Conservation (phyloP, 2,797 vertebrate species). For the Sebastes vulpes region DNA sequence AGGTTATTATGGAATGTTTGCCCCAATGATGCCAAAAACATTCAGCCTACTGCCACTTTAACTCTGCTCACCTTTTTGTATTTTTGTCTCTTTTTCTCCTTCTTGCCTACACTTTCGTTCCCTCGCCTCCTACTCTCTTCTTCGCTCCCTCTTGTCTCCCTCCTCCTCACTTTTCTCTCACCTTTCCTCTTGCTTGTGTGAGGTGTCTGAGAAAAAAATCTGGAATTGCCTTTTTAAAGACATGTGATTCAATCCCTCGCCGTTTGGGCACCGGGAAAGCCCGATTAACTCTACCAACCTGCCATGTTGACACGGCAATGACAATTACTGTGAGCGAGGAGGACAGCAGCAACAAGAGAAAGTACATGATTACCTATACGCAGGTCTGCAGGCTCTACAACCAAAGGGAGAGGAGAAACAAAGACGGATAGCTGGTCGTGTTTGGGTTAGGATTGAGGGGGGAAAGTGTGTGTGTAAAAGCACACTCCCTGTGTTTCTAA, state of each 20-base stretch:
- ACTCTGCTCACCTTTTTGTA: not conserved
- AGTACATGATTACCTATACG: constrained; percentile 22
- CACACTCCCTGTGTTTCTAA: constrained; percentile 47
- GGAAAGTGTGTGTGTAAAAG: constrained; percentile 11
- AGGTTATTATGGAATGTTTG: too few relatives aligned
- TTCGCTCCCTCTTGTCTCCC: not conserved
- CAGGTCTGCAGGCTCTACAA: constrained; percentile 5
- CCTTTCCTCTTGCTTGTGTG: not conserved
- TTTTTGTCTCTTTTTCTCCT: not conserved
- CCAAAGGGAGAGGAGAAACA: not conserved
- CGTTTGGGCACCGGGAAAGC: not conserved
- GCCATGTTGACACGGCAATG: not conserved
- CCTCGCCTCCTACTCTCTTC: not conserved
- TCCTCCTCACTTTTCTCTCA: not conserved
- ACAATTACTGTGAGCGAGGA: constrained; percentile 23
- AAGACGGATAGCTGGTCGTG: not conserved
- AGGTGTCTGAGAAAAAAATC: not conserved
- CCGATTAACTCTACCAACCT: not conserved
- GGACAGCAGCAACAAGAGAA: constrained; percentile 21
- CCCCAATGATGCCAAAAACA: too few relatives aligned
- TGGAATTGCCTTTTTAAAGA: constrained; percentile 16
- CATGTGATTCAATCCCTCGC: constrained; percentile 10
- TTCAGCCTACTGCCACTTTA: too few relatives aligned
- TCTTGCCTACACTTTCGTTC: not conserved
- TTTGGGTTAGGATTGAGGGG: not conserved